These are phyloP conservation scores for Xiphophorus maculatus DNA, from an alignment of 2,113 vertebrate species.

Conservation along the genomic window DNA sequence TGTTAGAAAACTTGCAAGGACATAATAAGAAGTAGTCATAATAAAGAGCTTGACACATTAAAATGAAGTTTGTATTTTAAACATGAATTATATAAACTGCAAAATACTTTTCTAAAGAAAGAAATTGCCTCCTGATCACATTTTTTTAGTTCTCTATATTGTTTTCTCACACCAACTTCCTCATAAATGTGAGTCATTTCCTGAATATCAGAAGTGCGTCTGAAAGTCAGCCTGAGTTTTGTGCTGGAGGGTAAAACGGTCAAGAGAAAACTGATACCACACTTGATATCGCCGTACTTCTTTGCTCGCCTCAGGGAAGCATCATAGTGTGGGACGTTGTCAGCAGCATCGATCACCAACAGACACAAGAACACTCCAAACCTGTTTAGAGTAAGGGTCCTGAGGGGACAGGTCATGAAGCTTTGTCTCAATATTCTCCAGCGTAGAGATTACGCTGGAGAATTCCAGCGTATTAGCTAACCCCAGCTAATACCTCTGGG, in stretches of 20 bases:
- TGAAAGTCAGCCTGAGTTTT: constrained; percentile 16
- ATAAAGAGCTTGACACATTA: constrained; percentile 18
- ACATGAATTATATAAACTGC: not conserved
- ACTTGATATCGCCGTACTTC: constrained; percentile 92
- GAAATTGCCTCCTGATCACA: not conserved
- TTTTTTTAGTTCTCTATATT: not conserved
- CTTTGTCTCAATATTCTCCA: constrained; percentile 11
- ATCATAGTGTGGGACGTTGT: constrained; percentile 98
- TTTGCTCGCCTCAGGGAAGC: constrained; percentile 95
- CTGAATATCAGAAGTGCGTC: not conserved
- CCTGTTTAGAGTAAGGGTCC: constrained; percentile 89
- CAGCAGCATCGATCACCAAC: constrained; percentile 90
- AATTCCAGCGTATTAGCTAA: too few species aligned
- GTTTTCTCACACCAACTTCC: not conserved
- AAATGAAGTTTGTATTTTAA: constrained; percentile 31
- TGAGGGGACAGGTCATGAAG: not conserved
- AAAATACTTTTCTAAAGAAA: constrained; percentile 19
- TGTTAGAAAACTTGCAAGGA: not conserved
- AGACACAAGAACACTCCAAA: constrained; percentile 95
- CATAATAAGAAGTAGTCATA: not conserved
- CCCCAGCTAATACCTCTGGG: too few species aligned
- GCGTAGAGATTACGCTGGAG: not conserved
- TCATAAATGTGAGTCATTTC: not conserved
- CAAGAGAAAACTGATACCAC: constrained; percentile 97
- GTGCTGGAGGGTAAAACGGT: constrained; percentile 92